Conservation (phyloP, 2,888 invertebrate genomes). For the Sinelater perroti region DNA sequence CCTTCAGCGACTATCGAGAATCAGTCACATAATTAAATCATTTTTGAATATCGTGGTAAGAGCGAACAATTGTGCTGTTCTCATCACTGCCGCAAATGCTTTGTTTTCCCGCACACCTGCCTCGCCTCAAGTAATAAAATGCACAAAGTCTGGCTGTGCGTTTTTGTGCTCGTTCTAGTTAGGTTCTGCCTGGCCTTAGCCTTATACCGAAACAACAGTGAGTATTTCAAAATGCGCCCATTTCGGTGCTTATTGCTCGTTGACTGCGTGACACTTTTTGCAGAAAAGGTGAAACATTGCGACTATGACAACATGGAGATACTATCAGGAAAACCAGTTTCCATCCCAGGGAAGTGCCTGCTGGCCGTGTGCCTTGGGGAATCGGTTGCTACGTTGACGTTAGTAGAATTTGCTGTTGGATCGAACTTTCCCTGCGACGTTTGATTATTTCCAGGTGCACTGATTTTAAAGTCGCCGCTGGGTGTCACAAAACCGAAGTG, state of each 20-base stretch:
- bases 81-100: too few relatives aligned
- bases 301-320: background rate
- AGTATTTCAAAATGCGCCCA: too few relatives aligned
- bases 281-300: background rate
- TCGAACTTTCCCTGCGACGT: too few relatives aligned
- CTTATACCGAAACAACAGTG: background rate
- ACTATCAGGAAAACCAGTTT: background rate
- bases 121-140: background rate
- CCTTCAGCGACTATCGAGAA: conserved; percentile 3
- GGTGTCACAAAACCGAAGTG: conserved; percentile 3
- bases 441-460: conserved; percentile 8
- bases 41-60: conserved; percentile 14
- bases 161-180: background rate
- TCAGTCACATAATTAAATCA: background rate
- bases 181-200: background rate
- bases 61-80: background rate
- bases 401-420: background rate
- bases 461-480: background rate
- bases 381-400: conserved; percentile 1
- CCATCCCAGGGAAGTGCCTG: conserved; percentile 8
- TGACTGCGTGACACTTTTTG: too few relatives aligned
- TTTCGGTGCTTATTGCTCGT: background rate
- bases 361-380: background rate
- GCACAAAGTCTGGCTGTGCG: background rate
- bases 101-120: background rate